These are phyloP conservation scores for Ornithoptera alexandrae DNA, from an alignment of 2,888 invertebrate genomes.

Conservation along the genomic window DNA sequence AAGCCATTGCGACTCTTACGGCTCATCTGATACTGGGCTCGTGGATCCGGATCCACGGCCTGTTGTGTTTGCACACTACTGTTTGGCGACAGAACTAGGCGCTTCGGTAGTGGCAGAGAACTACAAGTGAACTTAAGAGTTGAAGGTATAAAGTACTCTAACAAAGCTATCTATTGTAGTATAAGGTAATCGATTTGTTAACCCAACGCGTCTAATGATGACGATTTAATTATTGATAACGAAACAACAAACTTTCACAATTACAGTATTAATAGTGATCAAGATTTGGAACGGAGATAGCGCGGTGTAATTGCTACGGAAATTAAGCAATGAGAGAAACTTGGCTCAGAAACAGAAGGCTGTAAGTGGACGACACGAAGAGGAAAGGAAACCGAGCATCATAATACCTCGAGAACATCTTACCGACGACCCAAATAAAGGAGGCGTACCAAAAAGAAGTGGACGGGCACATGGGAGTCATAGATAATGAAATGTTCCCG, in stretches of 20 bases:
- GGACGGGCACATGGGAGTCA: slow-evolving; percentile 52
- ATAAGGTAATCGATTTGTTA: neutral
- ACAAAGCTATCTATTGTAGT: neutral
- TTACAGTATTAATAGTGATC: slow-evolving; percentile 27
- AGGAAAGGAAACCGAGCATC: neutral
- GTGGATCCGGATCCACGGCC: too few relatives aligned
- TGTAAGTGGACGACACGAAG: slow-evolving; percentile 14
- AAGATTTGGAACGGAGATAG: slow-evolving; percentile 25
- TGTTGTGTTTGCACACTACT: too few relatives aligned
- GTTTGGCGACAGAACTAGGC: too few relatives aligned
- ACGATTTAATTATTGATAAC: slow-evolving; percentile 29
- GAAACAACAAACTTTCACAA: slow-evolving; percentile 28
- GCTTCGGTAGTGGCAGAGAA: neutral
- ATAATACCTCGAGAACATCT: slow-evolving; percentile 19
- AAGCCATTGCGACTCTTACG: too few relatives aligned
- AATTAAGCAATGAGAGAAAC: slow-evolving; percentile 29
- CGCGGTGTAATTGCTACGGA: slow-evolving; percentile 27
- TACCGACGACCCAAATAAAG: slow-evolving; percentile 29
- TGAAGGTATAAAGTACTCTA: neutral
- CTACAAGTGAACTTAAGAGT: neutral
- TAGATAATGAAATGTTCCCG: slow-evolving; percentile 64
- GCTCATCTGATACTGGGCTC: too few relatives aligned
- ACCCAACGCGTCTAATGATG: slow-evolving; percentile 19
- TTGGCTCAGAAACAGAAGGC: slow-evolving; percentile 9
- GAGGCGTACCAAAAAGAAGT: slow-evolving; percentile 45